Base-by-base conservation (phyloP, 37 sponge, comb jelly and placozoan species). In the Halichondria panicea region DNA sequence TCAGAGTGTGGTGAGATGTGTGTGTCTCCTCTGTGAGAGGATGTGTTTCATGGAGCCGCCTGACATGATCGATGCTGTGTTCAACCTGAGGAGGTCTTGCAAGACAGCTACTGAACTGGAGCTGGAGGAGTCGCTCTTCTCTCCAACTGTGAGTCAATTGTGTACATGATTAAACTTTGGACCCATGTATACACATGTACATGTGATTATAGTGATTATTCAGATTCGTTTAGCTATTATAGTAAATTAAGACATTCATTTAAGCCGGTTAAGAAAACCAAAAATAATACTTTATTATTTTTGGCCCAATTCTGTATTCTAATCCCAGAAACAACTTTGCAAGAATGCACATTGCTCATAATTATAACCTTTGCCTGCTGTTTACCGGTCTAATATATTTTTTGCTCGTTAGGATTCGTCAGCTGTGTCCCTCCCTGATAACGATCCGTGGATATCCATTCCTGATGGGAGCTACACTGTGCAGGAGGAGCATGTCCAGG, bases 31-130 rank as follows among this genome's bases (percentile, higher is more conserved):
- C 12, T 87, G 88, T 61, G 77, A 87, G 71, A 38, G 76, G 56
- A n/a, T 80, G 36, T 58, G 59, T 24, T 81, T 74, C 71, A 61
- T 87, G 43, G 88, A 87, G 45, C 81, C 88, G 7, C 70, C 71
- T 0, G 41, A 50, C n/a, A 31, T 87, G 35, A 63, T 77, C 33
- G 81, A 80, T 4, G 88, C 88, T 30, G 64, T 87, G 9, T 55
- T 33, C 75, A 70, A 81, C 62, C 56, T 87, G 45, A 56, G 80
- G 22, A 68, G 71, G 48, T 69, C 77, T 0, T 84, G 84, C 54
- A 68, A 70, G 36, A 41, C 63, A 22, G 63, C 77, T 61, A 27
- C 55, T 22, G 21, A 43, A 0, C 70, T 48, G 33, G 77, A 72
- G 28, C 5, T 52, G 7, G 63, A 63, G 19, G 40, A 55, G 12